Percentiles rank a stretch among this genome's conserved stretches.
phyloP scores from a whole-genome alignment of 2,797 vertebrate species.

The Notamacropus eugenii region DNA sequence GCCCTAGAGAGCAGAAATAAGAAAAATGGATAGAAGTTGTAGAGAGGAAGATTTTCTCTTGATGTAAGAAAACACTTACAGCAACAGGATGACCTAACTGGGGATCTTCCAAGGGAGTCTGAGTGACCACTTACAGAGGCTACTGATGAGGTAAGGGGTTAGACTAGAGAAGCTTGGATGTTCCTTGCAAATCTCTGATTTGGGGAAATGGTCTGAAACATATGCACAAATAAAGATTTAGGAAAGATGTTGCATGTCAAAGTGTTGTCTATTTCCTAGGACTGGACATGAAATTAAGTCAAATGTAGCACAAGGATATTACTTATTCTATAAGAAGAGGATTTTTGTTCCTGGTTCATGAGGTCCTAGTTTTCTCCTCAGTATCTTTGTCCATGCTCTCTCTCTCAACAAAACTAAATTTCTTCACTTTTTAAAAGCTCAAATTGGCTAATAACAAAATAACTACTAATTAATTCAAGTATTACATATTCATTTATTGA shows the following conservation, averaged over 20 bases:
- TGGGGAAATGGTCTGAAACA: neutral
- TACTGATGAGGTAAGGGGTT: neutral
- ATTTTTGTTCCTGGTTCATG: neutral
- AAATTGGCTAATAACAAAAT: neutral
- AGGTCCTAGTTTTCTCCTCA: neutral
- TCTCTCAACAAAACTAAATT: neutral
- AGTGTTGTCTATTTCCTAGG: neutral
- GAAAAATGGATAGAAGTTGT: neutral
- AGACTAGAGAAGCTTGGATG: neutral
- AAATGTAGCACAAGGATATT: neutral
- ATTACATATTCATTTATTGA: neutral
- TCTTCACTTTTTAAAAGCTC: neutral
- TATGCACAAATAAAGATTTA: neutral
- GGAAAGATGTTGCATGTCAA: neutral
- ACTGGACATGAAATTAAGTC: neutral
- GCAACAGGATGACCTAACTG: neutral
- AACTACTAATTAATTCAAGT: neutral
- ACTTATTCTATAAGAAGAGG: neutral
- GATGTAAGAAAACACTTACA: neutral
- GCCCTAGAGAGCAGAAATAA: neutral
- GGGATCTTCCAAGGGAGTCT: neutral
- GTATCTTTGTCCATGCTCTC: neutral
- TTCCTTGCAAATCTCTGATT: neutral
- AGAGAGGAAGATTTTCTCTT: neutral
- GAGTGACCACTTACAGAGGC: neutral